These are phyloP conservation scores for Tanypteryx hageni DNA, from an alignment of 2,888 invertebrate species.

Conservation along the genomic window DNA sequence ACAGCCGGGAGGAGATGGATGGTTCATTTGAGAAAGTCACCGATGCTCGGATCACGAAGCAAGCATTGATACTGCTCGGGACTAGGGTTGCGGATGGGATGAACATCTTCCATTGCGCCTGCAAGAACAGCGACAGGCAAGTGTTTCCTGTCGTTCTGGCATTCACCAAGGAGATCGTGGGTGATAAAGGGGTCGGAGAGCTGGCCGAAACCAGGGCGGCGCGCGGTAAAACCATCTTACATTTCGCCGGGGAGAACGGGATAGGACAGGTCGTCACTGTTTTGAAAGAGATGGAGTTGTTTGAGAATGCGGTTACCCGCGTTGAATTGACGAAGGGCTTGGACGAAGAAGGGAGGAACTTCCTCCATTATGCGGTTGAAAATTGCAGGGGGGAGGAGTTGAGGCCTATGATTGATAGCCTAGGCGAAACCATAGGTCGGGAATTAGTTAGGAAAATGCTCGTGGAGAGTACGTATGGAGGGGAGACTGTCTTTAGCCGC, in stretches of 20 bases:
- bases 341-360: not conserved
- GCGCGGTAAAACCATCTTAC: not conserved
- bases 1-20: not conserved
- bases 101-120: not conserved
- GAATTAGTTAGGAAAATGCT: no score
- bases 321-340: not conserved
- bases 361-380: not conserved
- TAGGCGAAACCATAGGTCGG: no score
- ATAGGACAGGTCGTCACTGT: accelerated
- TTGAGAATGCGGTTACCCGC: accelerated
- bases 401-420: no score
- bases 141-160: not conserved
- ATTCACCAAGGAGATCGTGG: not conserved
- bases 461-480: no score
- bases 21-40: not conserved
- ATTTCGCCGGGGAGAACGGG: not conserved
- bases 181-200: not conserved
- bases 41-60: not conserved
- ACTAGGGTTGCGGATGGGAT: not conserved
- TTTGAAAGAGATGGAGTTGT: not conserved
- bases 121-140: not conserved
- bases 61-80: not conserved
- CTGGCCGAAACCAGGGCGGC: no score
- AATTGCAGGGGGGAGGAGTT: no score
- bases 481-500: no score